A percentile compares a stretch with the other conserved stretches of the same genome.
These are phyloP conservation scores for Pachliopta kotzebuea DNA, from an alignment of 2,888 invertebrate species.

Conservation along the genomic window DNA sequence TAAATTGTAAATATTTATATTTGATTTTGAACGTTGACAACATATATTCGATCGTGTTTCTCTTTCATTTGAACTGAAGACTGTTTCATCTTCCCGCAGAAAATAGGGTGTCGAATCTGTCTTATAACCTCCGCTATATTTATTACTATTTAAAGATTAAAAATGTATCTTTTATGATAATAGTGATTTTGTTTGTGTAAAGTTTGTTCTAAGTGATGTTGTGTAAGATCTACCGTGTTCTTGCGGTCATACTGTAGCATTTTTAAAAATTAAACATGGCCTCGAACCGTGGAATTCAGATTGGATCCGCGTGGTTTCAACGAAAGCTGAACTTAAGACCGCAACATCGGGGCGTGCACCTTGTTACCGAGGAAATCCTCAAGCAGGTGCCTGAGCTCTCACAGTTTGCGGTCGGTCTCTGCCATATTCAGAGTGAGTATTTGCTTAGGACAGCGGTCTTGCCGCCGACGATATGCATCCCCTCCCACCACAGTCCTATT, in stretches of 20 bases:
- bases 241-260: conserved; percentile 77
- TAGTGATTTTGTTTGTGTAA: conserved; percentile 82
- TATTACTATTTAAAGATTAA: conserved; percentile 77
- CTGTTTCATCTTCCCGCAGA: conserved; percentile 80
- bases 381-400: conserved; percentile 96
- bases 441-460: conserved; percentile 51
- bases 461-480: conserved; percentile 56
- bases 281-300: conserved; percentile 95
- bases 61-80: conserved; percentile 71
- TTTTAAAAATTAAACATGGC: conserved; percentile 87
- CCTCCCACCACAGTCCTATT: conserved; percentile 41
- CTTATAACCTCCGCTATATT: conserved; percentile 78
- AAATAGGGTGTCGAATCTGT: conserved; percentile 82
- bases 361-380: conserved; percentile 97
- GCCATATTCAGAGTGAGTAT: conserved; percentile 97
- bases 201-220: conserved; percentile 79
- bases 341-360: conserved; percentile 97
- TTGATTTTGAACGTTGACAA: conserved; percentile 57
- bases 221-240: conserved; percentile 78
- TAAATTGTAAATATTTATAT: not conserved
- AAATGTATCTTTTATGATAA: conserved; percentile 86
- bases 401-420: conserved; percentile 96
- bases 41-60: conserved; percentile 60
- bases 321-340: conserved; percentile 97
- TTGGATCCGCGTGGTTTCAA: conserved; percentile 99